Evolutionary conservation across 2,113 vertebrate species (phyloP).

Genomic region (Apus apus): DNA sequence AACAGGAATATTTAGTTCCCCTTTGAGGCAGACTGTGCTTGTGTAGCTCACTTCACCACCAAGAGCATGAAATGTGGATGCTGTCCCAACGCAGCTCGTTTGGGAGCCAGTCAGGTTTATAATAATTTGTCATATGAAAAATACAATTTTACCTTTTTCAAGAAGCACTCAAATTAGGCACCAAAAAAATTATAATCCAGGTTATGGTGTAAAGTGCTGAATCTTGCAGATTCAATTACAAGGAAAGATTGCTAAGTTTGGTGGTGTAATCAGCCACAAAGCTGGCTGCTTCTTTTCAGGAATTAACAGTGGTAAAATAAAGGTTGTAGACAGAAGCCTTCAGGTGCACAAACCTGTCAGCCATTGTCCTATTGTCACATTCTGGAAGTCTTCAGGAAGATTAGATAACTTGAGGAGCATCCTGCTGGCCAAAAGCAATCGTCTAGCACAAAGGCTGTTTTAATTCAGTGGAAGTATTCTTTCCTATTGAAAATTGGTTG

Average conservation of each 20-base stretch:
- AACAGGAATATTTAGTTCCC: not conserved
- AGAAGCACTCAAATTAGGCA: not conserved
- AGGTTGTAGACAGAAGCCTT: not conserved
- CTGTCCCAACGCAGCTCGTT: not conserved
- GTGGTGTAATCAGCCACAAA: not conserved
- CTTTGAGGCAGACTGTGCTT: not conserved
- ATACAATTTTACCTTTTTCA: not conserved
- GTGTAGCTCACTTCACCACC: not conserved
- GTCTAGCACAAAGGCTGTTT: not conserved
- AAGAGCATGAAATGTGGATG: not conserved
- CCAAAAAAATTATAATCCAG: not conserved
- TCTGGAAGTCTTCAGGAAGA: not conserved
- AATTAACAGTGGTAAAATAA: not conserved
- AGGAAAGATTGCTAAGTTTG: not conserved
- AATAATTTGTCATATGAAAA: not conserved
- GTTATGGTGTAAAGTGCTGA: not conserved
- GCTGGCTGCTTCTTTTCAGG: not conserved
- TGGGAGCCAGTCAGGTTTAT: not conserved
- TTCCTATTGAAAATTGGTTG: not conserved
- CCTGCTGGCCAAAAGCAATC: not conserved
- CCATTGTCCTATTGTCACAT: not conserved
- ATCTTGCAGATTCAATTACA: not conserved
- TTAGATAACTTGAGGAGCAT: not conserved
- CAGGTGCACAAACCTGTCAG: not conserved
- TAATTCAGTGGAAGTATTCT: not conserved